phyloP scores from a whole-genome alignment of 2,113 vertebrate species.

The Pseudorasbora parva region DNA sequence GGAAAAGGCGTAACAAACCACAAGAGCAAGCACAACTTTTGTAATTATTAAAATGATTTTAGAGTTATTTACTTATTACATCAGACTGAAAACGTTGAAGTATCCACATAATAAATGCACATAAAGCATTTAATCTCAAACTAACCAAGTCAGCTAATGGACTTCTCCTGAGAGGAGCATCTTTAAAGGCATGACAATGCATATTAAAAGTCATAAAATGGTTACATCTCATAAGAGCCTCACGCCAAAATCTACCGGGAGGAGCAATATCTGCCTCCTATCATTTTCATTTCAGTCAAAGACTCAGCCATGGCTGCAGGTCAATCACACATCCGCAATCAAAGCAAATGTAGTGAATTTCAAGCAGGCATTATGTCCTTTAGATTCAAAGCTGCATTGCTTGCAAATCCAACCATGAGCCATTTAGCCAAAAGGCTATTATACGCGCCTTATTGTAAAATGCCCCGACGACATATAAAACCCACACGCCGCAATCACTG shows the following conservation, averaged over 20 bases:
- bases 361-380: slow-evolving; percentile 39
- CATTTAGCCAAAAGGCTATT: slow-evolving; percentile 35
- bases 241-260: not conserved
- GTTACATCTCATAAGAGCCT: slow-evolving; percentile 11
- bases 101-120: not conserved
- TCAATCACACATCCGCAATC: slow-evolving; percentile 14
- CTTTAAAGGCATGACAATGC: not conserved
- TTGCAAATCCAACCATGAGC: slow-evolving; percentile 28
- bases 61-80: not conserved
- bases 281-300: slow-evolving; percentile 2
- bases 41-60: not conserved
- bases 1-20: not conserved
- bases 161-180: not conserved
- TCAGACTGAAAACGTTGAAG: not conserved
- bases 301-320: slow-evolving; percentile 5
- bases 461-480: slow-evolving; percentile 34
- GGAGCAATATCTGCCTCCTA: not conserved
- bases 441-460: slow-evolving; percentile 24
- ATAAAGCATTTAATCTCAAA: slow-evolving; percentile 7
- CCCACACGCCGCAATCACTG: slow-evolving; percentile 12
- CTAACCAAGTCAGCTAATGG: slow-evolving; percentile 12
- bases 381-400: slow-evolving; percentile 50
- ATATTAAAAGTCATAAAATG: slow-evolving; percentile 28
- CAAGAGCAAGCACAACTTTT: not conserved
- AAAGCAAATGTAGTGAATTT: slow-evolving; percentile 49